Percentiles rank a stretch among this genome's conserved stretches.
These are phyloP conservation scores for Microtus montanus DNA, from an alignment of 2,113 vertebrate genomes.

Conservation along the genomic window DNA sequence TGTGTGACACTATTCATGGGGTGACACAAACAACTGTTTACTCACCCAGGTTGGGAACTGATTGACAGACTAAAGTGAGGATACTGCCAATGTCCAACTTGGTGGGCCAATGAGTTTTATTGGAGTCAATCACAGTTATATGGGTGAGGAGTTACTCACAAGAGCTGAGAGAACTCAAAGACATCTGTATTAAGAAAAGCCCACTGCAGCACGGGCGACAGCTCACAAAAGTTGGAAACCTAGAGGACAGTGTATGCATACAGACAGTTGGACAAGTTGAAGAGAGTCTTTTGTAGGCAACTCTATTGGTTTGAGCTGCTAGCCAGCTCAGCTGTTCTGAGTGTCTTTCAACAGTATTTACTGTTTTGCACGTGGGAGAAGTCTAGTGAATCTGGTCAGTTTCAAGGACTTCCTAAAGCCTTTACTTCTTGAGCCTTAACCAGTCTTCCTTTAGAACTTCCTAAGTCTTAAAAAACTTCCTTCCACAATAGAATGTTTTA, in stretches of 20 bases:
- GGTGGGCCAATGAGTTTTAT: not conserved
- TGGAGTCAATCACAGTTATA: not conserved
- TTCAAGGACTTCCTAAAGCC: not conserved
- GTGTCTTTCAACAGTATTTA: not conserved
- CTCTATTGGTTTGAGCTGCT: not conserved
- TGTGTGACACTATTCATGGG: not conserved
- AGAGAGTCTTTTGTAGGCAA: not conserved
- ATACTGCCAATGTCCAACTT: not conserved
- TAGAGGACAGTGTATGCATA: not conserved
- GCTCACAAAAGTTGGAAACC: not conserved
- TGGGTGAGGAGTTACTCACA: not conserved
- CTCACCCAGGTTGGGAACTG: not conserved
- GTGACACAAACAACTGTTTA: not conserved
- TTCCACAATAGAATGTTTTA: not conserved
- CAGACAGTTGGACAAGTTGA: not conserved
- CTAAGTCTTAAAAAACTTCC: not conserved
- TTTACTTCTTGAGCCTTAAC: not conserved
- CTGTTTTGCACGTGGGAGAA: too few relatives aligned
- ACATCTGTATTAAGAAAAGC: not conserved
- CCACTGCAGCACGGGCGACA: not conserved
- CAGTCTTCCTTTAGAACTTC: not conserved
- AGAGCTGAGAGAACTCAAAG: not conserved
- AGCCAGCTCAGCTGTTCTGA: not conserved
- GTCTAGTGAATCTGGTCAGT: not conserved
- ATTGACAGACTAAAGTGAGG: not conserved